phyloP scores from a whole-genome alignment of 1,140 invertebrate species.

The Globodera rostochiensis region DNA sequence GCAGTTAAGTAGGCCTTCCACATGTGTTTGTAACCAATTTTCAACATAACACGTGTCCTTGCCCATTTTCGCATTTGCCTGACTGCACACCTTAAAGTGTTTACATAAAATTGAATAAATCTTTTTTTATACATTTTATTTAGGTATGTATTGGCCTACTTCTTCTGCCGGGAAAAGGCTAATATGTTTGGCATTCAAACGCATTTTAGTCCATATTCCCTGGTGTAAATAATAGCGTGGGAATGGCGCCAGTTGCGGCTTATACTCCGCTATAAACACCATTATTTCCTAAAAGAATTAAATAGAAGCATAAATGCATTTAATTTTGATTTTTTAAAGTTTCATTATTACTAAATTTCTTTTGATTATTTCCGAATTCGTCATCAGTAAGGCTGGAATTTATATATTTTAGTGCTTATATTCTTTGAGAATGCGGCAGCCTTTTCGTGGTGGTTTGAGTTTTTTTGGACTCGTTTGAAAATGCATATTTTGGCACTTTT shows the following conservation, averaged over 20 bases:
- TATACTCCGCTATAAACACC: slow-evolving; percentile 38
- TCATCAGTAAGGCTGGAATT: too few species aligned
- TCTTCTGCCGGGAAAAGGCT: slow-evolving; percentile 32
- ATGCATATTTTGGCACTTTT: too few species aligned
- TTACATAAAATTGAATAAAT: neutral
- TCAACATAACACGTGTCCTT: slow-evolving; percentile 42
- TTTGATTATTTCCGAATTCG: too few species aligned
- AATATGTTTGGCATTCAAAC: slow-evolving; percentile 30
- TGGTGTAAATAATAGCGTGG: slow-evolving; percentile 40
- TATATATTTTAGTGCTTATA: too few species aligned
- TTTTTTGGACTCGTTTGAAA: too few species aligned
- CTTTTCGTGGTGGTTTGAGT: too few species aligned
- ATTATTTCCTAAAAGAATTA: slow-evolving; percentile 31
- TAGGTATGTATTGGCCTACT: slow-evolving; percentile 13
- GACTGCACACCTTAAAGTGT: slow-evolving; percentile 27
- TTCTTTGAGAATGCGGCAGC: too few species aligned
- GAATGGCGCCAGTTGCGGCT: slow-evolving; percentile 41
- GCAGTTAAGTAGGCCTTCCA: slow-evolving; percentile 38
- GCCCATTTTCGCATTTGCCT: slow-evolving; percentile 9
- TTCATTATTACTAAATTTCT: too few species aligned
- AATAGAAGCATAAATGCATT: too few species aligned
- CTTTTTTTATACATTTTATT: neutral
- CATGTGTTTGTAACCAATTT: slow-evolving; percentile 29
- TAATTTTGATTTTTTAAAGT: too few species aligned
- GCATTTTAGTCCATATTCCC: slow-evolving; percentile 41